Evolutionary conservation across 1,140 invertebrate genomes (phyloP).

Genomic region (Coptotermes formosanus): DNA sequence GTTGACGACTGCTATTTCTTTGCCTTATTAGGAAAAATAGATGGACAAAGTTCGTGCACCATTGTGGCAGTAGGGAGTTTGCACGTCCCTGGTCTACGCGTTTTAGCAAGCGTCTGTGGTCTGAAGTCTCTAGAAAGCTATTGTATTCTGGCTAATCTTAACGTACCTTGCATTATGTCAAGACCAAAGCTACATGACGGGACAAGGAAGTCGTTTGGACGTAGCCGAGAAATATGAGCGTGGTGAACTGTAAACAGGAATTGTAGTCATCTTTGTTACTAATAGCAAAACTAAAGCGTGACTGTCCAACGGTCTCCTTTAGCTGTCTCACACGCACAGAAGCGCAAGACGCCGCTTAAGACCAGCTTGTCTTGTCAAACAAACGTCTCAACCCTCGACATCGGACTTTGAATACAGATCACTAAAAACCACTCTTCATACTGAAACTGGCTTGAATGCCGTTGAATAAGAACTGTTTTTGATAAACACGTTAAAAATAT

Average conservation of each 20-base stretch:
- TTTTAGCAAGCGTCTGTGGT: not conserved
- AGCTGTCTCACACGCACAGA: not conserved
- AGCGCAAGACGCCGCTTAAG: not conserved
- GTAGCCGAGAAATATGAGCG: not conserved
- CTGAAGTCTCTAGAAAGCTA: not conserved
- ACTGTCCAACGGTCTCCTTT: not conserved
- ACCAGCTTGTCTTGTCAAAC: not conserved
- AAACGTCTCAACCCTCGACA: not conserved
- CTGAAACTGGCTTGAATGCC: not conserved
- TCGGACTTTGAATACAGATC: not conserved
- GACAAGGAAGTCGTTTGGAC: not conserved
- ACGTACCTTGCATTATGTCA: not conserved
- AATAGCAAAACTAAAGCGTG: not conserved
- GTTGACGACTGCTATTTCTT: no score
- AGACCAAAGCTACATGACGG: conserved; percentile 15
- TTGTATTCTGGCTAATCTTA: not conserved
- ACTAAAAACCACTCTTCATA: not conserved
- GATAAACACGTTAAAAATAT: conserved; percentile 13
- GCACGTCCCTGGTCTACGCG: not conserved
- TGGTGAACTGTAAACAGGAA: not conserved
- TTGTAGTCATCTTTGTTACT: conserved; percentile 11
- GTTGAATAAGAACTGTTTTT: not conserved
- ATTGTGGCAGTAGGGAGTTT: not conserved
- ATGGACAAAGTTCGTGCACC: no score
- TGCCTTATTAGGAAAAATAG: no score